Base-by-base conservation (phyloP, 2,113 vertebrate genomes). In the Syrrhaptes paradoxus region DNA sequence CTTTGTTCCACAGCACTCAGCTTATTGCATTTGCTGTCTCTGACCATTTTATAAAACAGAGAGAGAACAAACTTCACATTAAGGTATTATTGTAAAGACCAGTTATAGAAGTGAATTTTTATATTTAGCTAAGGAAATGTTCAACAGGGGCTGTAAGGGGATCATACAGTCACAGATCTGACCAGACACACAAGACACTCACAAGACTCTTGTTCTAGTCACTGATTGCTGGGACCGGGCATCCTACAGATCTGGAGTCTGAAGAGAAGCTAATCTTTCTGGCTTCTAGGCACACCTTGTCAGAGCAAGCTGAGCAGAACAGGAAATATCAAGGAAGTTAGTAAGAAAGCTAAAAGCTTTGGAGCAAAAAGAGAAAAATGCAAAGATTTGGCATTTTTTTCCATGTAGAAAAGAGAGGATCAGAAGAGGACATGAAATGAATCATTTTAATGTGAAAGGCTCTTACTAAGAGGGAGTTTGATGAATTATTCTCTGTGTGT, bases 401-500 rank as follows among this genome's bases (percentile, higher is more conserved):
- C 7, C 28, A 46, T 7, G 45, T 22, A 54, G 59, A n/a, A 89
- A 81, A 81, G 43, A 58, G 52, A 81, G 41, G 52, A 89, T 63
- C 34, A 59, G 87, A 75, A 77, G 38, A 84, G 19, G 17, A 58
- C 22, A 67, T 8, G 59, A 95, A 83, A 89, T 7, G 3, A 94
- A 92, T 71, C 43, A 4, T 81, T 55, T 84, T 71, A 78, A 85
- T 65, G 70, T 59, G 67, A 85, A 87, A 87, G 54, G 61, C 51
- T 85, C 63, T 93, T 65, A 51, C 55, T 81, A 49, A 80, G 61
- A 86, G 41, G 38, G 52, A 85, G 81, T 51, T 87, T 93, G 81
- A 94, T 91, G 55, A 91, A 91, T 85, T 87, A 85, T 91, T 87
- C 80, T 91, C 84, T 95, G 36, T 70, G 36, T 74, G 65, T 93